These are phyloP conservation scores for Hemistola chrysoprasaria DNA, from an alignment of 2,888 invertebrate genomes.

Conservation along the genomic window DNA sequence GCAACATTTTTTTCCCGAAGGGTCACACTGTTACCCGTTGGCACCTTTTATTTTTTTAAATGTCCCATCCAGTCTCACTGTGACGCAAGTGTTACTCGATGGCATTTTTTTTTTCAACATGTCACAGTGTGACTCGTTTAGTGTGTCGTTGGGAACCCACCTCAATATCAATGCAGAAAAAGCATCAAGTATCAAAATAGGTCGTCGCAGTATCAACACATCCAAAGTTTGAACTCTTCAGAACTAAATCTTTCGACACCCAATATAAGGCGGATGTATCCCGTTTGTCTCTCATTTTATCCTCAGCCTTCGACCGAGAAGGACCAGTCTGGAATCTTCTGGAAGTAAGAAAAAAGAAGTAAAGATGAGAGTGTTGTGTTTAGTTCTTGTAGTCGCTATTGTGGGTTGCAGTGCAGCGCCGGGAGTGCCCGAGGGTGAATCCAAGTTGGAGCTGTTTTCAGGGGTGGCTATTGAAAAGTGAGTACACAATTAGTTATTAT, in stretches of 20 bases:
- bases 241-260: slow-evolving; percentile 33
- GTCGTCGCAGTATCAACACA: slow-evolving; percentile 10
- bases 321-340: slow-evolving; percentile 36
- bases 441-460: slow-evolving; percentile 63
- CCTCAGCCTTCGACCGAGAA: slow-evolving; percentile 48
- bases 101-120: too few relatives aligned
- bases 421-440: slow-evolving; percentile 54
- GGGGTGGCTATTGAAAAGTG: slow-evolving; percentile 73
- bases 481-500: slow-evolving; percentile 39
- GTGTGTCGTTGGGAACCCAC: too few relatives aligned
- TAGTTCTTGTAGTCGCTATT: slow-evolving; percentile 51
- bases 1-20: too few relatives aligned
- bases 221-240: slow-evolving; percentile 26
- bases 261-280: slow-evolving; percentile 50
- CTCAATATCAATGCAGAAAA: too few relatives aligned
- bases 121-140: too few relatives aligned
- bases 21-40: too few relatives aligned
- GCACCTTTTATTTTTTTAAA: too few relatives aligned
- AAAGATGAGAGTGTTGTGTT: slow-evolving; percentile 62
- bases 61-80: too few relatives aligned
- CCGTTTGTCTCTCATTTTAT: slow-evolving; percentile 57
- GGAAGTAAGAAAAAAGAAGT: slow-evolving; percentile 15
- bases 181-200: slow-evolving; percentile 47
- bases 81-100: too few relatives aligned
- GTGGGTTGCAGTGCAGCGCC: slow-evolving; percentile 65